Percentiles rank a stretch among this genome's conserved stretches.
Conservation (phyloP, 2,888 invertebrate species). For the Adineta ricciae region DNA sequence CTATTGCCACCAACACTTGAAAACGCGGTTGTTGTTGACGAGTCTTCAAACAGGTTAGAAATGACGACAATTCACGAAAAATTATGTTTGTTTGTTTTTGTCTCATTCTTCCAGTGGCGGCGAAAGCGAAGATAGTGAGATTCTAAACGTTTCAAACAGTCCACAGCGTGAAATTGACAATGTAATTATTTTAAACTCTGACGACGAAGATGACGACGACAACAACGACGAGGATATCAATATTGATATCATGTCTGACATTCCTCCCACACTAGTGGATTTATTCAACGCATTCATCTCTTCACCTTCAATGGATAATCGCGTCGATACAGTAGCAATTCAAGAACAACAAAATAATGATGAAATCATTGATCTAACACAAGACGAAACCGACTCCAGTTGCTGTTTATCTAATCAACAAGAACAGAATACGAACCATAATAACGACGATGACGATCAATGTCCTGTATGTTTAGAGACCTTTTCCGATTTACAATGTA, state of each 20-base stretch:
- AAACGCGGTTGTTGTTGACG: not conserved
- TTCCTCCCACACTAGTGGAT: not conserved
- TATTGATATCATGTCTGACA: not conserved
- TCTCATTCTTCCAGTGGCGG: not conserved
- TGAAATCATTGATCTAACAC: not conserved
- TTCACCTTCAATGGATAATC: not conserved
- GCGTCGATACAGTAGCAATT: not conserved
- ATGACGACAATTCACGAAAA: not conserved
- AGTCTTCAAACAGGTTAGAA: not conserved
- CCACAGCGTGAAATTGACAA: not conserved
- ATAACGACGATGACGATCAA: not conserved
- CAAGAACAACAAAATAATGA: not conserved
- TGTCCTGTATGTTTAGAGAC: not conserved
- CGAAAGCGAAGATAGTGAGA: not conserved
- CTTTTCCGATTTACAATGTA: not conserved
- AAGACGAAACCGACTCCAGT: not conserved
- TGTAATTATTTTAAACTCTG: not conserved
- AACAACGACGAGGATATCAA: not conserved
- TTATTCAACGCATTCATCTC: not conserved
- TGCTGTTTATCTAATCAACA: not conserved
- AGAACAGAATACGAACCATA: not conserved
- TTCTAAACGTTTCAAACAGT: too few species aligned
- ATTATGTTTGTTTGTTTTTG: not conserved
- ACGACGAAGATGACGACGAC: not conserved
- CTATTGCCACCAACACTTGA: not conserved